Evolutionary conservation across 2,113 vertebrate species (phyloP).

Genomic region (Equus przewalskii): DNA sequence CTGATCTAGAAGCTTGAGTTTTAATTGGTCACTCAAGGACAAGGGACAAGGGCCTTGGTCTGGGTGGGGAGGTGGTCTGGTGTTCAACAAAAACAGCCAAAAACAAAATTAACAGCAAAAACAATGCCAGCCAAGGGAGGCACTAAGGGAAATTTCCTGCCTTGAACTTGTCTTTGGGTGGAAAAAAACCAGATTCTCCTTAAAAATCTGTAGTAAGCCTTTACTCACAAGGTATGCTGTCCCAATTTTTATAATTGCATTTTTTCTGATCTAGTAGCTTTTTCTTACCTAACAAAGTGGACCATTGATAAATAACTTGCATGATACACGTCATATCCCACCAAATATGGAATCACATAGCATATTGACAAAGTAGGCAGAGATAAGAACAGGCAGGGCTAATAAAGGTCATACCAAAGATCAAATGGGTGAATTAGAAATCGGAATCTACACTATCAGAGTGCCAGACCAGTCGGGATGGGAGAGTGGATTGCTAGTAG

Average conservation of each 20-base stretch:
- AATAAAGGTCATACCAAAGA: not conserved
- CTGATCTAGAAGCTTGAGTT: not conserved
- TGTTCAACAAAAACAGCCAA: not conserved
- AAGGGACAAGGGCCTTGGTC: not conserved
- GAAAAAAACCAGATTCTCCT: not conserved
- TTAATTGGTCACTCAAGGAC: not conserved
- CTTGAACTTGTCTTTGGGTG: not conserved
- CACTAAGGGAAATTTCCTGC: not conserved
- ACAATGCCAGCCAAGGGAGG: not conserved
- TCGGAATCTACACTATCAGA: not conserved
- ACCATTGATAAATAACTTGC: not conserved
- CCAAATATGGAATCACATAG: not conserved
- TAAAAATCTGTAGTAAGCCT: not conserved
- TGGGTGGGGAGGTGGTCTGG: not conserved
- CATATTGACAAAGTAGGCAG: not conserved
- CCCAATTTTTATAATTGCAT: not conserved
- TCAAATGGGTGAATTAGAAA: not conserved
- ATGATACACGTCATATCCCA: not conserved
- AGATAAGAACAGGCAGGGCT: not conserved
- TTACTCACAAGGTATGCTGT: not conserved
- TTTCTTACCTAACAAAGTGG: not conserved
- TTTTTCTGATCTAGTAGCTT: not conserved
- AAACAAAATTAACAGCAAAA: not conserved
- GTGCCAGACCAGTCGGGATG: not conserved
- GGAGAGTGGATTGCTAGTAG: not conserved